A percentile compares a stretch with the other conserved stretches of the same genome.
Conservation (phyloP, 2,797 vertebrate genomes). For the Florisuga fusca region DNA sequence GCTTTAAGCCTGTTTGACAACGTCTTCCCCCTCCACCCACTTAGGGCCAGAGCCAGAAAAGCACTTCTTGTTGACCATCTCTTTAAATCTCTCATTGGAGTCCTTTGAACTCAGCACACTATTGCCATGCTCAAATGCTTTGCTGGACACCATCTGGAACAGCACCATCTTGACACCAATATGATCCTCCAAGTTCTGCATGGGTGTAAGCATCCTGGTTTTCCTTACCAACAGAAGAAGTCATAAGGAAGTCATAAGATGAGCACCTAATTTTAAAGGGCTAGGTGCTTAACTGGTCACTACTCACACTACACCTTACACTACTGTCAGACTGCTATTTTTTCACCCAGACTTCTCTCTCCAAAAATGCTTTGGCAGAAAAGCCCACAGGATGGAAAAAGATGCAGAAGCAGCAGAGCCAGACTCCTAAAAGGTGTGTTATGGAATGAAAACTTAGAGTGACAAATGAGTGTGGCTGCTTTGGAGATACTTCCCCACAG, state of each 20-base stretch:
- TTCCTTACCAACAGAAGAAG: not conserved
- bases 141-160: not conserved
- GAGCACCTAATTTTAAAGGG: not conserved
- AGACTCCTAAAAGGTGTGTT: slow-evolving; percentile 43
- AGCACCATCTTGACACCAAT: not conserved
- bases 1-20: slow-evolving; percentile 15
- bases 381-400: not conserved
- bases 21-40: not conserved
- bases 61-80: not conserved
- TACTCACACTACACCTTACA: not conserved
- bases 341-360: not conserved
- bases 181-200: not conserved
- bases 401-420: not conserved
- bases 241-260: not conserved
- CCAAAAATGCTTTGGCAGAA: slow-evolving; percentile 20
- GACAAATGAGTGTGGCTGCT: slow-evolving; percentile 47
- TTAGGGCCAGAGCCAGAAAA: not conserved
- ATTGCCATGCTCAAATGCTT: not conserved
- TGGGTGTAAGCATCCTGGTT: not conserved
- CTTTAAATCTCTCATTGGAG: not conserved
- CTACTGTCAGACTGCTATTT: not conserved
- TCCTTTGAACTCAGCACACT: not conserved
- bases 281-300: not conserved
- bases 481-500: slow-evolving; percentile 63
- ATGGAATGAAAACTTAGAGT: slow-evolving; percentile 61